Base-by-base conservation (phyloP, 2,888 invertebrate species). In the Spilosoma lubricipeda region DNA sequence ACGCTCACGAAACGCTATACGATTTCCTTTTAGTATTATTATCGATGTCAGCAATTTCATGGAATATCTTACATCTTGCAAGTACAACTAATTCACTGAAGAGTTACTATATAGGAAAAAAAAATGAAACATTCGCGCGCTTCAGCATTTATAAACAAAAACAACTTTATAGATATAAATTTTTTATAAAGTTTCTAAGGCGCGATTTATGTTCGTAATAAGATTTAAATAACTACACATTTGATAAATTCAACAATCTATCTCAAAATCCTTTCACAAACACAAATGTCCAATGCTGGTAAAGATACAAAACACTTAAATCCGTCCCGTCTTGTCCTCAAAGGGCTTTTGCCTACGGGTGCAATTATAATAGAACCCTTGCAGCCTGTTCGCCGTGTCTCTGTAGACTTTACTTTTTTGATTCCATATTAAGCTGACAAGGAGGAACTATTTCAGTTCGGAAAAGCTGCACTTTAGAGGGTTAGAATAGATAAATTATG, bases 311-410 rank as follows among this genome's bases (percentile, higher is more conserved):
- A 84, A 72, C 78, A 72, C 71, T 82, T 77, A 82, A 84, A 78
- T 72, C 79, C 67, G 70, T 70, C 72, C 79, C 67, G 70, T 70
- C 72, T 82, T 73, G 27, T 72, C 70, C 74, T 85, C 83, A 83
- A 83, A 83, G 85, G 85, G 81, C 64, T 78, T 82, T 77, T 77
- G 85, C 83, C 83, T 77, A 73, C 75, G 81, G 83, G 76, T 69
- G 77, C 85, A 83, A 83, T 83, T 83, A 83, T 83, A 79, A 83
- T 76, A 75, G 59, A 76, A 77, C 83, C 79, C 76, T 83, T 85
- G 63, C 63, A 30, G 75, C 73, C 73, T 81, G 79, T 85, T 81
- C 78, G 77, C 74, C 64, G 73, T 76, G 76, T 82, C 82, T 82
- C 82, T 75, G 78, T 73, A 59, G 84, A 77, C 71, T 84, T 71